These are phyloP conservation scores for Actenoides hombroni DNA, from an alignment of 2,113 vertebrate genomes.

Conservation along the genomic window DNA sequence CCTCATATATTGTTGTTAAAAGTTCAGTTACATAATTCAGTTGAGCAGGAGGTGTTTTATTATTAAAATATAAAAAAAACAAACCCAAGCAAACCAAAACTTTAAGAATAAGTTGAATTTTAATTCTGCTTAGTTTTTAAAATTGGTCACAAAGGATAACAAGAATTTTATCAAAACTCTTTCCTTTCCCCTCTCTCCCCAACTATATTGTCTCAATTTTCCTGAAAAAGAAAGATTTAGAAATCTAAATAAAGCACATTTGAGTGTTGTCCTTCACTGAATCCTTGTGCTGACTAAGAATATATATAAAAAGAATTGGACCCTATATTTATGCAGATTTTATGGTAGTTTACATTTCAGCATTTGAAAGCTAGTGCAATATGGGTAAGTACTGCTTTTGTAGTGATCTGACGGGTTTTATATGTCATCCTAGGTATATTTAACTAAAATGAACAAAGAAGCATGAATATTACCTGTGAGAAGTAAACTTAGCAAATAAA, in stretches of 20 bases:
- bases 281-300: background rate
- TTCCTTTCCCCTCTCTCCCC: background rate
- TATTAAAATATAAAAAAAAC: background rate
- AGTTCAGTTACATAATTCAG: background rate
- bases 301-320: background rate
- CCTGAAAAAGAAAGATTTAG: background rate
- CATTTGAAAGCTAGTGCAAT: background rate
- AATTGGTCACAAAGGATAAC: background rate
- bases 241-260: background rate
- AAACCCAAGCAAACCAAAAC: background rate
- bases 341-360: background rate
- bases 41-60: background rate
- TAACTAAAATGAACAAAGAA: background rate
- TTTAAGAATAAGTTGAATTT: background rate
- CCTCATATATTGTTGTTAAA: background rate
- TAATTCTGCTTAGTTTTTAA: background rate
- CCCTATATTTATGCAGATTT: background rate
- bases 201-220: background rate
- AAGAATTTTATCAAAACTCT: background rate
- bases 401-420: background rate
- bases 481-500: background rate
- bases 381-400: background rate
- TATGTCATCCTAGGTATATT: background rate
- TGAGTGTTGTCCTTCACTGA: background rate
- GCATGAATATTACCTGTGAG: background rate